These are phyloP conservation scores for Amblyjoppa proteus DNA, from an alignment of 2,888 invertebrate species.

Conservation along the genomic window DNA sequence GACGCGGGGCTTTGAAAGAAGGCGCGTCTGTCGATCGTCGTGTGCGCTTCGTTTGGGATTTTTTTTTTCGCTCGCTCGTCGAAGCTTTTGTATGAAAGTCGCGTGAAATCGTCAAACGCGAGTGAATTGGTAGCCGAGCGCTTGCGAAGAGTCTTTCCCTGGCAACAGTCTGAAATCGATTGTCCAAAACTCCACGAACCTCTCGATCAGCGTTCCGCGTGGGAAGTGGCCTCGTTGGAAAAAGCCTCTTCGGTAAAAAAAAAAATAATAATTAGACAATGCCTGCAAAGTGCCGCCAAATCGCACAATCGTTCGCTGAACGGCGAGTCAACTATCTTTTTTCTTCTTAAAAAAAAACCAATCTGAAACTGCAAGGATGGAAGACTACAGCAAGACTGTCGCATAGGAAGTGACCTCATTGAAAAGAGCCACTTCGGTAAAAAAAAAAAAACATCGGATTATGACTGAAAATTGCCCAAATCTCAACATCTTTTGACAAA, in stretches of 20 bases:
- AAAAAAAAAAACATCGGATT: too few species aligned
- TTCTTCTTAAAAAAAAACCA: too few species aligned
- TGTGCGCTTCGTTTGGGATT: constrained; percentile 33
- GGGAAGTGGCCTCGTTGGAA: background rate
- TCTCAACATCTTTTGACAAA: too few species aligned
- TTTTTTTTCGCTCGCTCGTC: constrained; percentile 37
- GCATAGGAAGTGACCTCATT: too few species aligned
- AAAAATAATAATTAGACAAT: too few species aligned
- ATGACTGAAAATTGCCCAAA: too few species aligned
- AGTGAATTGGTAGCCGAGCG: background rate
- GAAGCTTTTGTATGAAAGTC: constrained; percentile 14
- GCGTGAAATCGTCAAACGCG: constrained; percentile 13
- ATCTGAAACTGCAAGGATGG: too few species aligned
- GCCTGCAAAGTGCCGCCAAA: background rate
- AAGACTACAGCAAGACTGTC: too few species aligned
- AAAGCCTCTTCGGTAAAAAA: background rate
- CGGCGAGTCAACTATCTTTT: background rate
- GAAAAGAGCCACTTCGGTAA: too few species aligned
- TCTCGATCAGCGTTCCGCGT: background rate
- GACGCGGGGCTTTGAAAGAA: constrained; percentile 34
- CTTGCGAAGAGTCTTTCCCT: background rate
- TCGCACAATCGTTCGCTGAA: background rate
- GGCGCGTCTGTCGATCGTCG: constrained; percentile 41
- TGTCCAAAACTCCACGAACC: background rate
- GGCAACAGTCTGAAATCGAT: constrained; percentile 15